Percentiles rank a stretch among this genome's conserved stretches.
Conservation (phyloP, 2,797 vertebrate genomes). For the Cirrhinus mrigala region DNA sequence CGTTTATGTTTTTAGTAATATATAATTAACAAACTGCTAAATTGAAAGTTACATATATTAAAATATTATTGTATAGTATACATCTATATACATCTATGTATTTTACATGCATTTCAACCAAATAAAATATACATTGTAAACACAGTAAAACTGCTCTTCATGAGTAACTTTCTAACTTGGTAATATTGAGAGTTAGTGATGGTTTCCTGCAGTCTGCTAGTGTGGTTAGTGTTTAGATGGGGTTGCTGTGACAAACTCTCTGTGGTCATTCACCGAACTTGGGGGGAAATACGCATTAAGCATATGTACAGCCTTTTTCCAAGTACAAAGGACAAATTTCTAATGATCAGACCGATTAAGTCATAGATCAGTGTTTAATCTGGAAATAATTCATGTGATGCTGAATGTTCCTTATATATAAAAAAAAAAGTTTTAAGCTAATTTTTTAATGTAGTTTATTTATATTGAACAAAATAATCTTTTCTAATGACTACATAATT, state of each 20-base stretch:
- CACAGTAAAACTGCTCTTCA: background rate
- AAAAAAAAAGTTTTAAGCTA: background rate
- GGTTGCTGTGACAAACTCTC: conserved; percentile 35
- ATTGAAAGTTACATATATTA: background rate
- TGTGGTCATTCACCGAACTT: conserved; percentile 53
- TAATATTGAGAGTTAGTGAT: conserved; percentile 8
- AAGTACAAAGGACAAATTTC: conserved; percentile 39
- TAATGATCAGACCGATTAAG: conserved; percentile 34
- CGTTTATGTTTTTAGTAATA: background rate
- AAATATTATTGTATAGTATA: background rate
- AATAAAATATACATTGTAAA: background rate
- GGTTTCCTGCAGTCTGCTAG: conserved; percentile 48
- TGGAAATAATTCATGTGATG: background rate
- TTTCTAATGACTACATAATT: background rate
- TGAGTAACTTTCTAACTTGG: background rate
- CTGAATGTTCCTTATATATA: background rate
- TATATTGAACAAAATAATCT: background rate
- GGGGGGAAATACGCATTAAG: conserved; percentile 48
- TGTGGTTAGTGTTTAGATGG: conserved; percentile 43
- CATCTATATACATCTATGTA: background rate
- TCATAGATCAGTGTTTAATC: background rate
- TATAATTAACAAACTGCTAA: background rate
- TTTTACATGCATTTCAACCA: background rate
- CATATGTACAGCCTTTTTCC: conserved; percentile 44
- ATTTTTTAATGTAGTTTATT: background rate